Percentiles rank a stretch among this genome's conserved stretches.
phyloP scores from a whole-genome alignment of 1,140 invertebrate genomes.

The Macrobrachium nipponense region DNA sequence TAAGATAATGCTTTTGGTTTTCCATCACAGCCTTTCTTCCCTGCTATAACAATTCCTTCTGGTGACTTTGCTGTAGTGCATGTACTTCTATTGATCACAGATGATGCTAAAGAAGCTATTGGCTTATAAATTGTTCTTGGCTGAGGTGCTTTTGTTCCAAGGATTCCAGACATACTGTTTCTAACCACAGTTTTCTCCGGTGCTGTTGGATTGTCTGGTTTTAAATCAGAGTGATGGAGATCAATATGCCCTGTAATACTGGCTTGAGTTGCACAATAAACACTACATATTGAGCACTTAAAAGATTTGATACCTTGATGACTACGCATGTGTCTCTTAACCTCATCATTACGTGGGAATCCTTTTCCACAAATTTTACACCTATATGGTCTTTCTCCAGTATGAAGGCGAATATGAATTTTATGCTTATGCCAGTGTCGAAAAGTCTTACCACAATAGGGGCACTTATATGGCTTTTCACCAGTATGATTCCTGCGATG shows the following conservation, averaged over 20 bases:
- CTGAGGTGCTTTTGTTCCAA: conserved; percentile 61
- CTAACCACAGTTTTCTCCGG: conserved; percentile 63
- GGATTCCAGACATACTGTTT: conserved; percentile 58
- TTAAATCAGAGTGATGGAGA: conserved; percentile 61
- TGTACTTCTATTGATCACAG: not conserved
- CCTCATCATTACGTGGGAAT: conserved; percentile 64
- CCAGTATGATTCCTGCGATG: conserved; percentile 77
- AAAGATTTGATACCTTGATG: conserved; percentile 63
- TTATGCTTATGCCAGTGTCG: conserved; percentile 66
- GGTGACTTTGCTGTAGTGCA: not conserved
- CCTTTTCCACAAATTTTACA: conserved; percentile 63
- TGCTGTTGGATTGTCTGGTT: conserved; percentile 27
- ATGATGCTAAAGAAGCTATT: not conserved
- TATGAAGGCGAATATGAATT: conserved; percentile 65
- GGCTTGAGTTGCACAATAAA: conserved; percentile 63
- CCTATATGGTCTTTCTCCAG: conserved; percentile 64
- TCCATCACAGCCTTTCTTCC: conserved; percentile 4
- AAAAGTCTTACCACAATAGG: conserved; percentile 89
- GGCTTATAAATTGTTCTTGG: conserved; percentile 56
- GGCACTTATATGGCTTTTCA: conserved; percentile 88
- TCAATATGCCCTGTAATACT: conserved; percentile 64
- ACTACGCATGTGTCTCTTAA: conserved; percentile 64
- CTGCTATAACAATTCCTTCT: too few relatives aligned
- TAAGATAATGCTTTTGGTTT: conserved; percentile 52
- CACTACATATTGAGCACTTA: conserved; percentile 64